Evolutionary conservation across 2,797 vertebrate species (phyloP), one percentile per base, ranked within the genome.

Genomic region (Hafferia zeledoni): DNA sequence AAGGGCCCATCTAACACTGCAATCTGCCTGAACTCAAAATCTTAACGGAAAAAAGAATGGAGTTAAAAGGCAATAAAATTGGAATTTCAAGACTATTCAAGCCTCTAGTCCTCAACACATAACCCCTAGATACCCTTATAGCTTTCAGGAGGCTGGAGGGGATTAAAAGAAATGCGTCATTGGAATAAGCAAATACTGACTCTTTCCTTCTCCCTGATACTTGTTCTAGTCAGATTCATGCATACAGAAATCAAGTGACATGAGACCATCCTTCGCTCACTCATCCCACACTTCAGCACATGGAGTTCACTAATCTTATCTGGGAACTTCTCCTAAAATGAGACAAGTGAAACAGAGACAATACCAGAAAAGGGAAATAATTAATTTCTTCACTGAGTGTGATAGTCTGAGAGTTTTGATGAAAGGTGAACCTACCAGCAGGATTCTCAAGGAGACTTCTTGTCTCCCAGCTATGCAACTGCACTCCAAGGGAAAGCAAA

Each of bases 131-230:
- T 86, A 79, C 19, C 80, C 41, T 74, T 72, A 37, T 27, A 84
- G 47, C 59, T 87, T 76, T 76, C 25, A 88, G 60, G 80, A 83
- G 37, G 39, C 80, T 84, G 24, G 20, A 90, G 39, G 27, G 47
- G 47, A 90, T 89, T 69, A 55, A 63, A 88, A 87, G 57, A 86
- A 91, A 91, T 76, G 76, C 88, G 43, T 90, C 83, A 90, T 16
- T 81, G 56, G 23, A 60, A 85, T 71, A 85, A 70, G 57, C 35
- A 92, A 91, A 89, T 49, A 78, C 13, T 23, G 49, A 67, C 50
- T 78, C 22, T 41, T 91, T 78, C 61, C 50, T 81, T 93, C 87
- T 41, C 67, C 82, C 67, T 47, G 55, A 22, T 85, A 75, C 10
- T 55, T 85, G 56, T 76, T 93, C 83, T 81, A 88, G 47, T 91